Percentiles rank a stretch among this genome's conserved stretches.
phyloP scores from a whole-genome alignment of 1,140 invertebrate species.

The Eupeodes corollae region DNA sequence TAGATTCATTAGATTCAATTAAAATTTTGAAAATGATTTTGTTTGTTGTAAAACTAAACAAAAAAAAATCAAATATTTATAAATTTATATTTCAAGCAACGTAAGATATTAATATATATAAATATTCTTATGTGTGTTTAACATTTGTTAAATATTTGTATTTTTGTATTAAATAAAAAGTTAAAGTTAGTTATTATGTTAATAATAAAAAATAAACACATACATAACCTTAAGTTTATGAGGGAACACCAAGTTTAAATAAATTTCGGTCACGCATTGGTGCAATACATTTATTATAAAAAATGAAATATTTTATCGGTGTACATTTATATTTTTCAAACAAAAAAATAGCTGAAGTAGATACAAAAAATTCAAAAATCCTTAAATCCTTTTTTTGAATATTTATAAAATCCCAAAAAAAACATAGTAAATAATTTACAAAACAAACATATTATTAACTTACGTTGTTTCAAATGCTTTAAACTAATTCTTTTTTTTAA shows the following conservation, averaged over 20 bases:
- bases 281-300: slow-evolving; percentile 4
- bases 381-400: no score
- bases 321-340: no score
- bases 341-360: no score
- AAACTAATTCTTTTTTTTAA: no score
- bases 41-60: background rate
- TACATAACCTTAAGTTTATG: background rate
- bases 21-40: background rate
- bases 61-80: background rate
- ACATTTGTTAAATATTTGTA: background rate
- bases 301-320: background rate
- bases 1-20: background rate
- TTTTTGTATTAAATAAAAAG: background rate
- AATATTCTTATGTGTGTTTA: slow-evolving; percentile 1
- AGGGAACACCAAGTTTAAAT: background rate
- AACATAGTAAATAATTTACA: no score
- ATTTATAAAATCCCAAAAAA: no score
- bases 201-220: background rate
- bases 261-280: slow-evolving; percentile 31
- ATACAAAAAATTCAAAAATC: no score
- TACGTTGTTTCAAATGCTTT: no score
- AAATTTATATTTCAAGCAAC: background rate
- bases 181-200: background rate
- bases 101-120: background rate
- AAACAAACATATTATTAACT: no score